Conservation (phyloP, 2,888 invertebrate genomes). For the Dascillus cervinus region DNA sequence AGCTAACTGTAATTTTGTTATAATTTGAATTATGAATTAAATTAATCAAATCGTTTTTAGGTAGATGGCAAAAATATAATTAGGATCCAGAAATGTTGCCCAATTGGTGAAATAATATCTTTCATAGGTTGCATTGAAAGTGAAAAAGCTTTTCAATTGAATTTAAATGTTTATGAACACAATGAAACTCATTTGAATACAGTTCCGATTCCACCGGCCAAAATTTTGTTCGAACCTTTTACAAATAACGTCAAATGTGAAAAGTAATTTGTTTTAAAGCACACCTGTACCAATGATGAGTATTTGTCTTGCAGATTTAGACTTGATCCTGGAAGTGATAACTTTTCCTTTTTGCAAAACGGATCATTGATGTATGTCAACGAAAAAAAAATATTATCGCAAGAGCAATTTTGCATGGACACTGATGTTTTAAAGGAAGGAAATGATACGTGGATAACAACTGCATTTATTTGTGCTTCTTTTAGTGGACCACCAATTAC, state of each 20-base stretch:
- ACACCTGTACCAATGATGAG: too few species aligned
- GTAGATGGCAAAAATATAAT: constrained; percentile 17
- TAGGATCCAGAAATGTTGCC: constrained; percentile 27
- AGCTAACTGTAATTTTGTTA: constrained; percentile 1
- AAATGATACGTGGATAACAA: constrained; percentile 12
- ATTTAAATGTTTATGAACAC: constrained; percentile 17
- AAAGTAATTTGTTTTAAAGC: too few species aligned
- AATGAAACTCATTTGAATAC: constrained; percentile 23
- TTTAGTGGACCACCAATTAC: too few species aligned
- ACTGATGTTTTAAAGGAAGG: constrained; percentile 14
- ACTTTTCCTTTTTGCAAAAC: constrained; percentile 18
- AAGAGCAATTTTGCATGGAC: constrained; percentile 27
- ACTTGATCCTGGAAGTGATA: constrained; percentile 15
- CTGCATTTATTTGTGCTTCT: constrained; percentile 13
- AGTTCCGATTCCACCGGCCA: constrained; percentile 14
- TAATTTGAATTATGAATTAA: too few species aligned
- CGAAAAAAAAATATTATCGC: constrained; percentile 16
- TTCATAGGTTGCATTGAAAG: constrained; percentile 11
- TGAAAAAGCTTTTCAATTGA: constrained; percentile 11
- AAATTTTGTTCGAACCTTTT: constrained; percentile 17
- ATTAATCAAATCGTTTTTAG: constrained; percentile 8
- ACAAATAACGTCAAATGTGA: too few species aligned
- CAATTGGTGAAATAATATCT: constrained; percentile 11
- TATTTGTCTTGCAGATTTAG: constrained; percentile 16
- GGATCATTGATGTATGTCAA: constrained; percentile 23